phyloP scores from a whole-genome alignment of 2,113 vertebrate genomes.

The Anas platyrhynchos region DNA sequence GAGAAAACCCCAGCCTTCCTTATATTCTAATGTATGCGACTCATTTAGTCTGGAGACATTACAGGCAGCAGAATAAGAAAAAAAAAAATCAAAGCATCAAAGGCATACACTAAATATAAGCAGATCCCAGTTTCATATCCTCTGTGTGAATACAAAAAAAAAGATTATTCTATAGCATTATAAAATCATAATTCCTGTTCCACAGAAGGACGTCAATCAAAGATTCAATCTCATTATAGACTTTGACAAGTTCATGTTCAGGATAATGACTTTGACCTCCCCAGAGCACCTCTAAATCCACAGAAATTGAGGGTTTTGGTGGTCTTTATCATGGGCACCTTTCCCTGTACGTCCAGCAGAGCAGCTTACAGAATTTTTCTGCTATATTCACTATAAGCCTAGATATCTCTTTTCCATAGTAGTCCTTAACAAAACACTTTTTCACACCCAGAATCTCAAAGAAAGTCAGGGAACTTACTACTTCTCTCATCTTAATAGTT shows the following conservation, averaged over 20 bases:
- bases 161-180: neutral
- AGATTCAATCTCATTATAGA: constrained; percentile 11
- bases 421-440: neutral
- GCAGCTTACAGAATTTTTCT: neutral
- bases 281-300: constrained; percentile 29
- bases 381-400: neutral
- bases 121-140: neutral
- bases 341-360: neutral
- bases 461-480: neutral
- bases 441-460: neutral
- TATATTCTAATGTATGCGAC: neutral
- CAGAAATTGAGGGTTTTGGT: neutral
- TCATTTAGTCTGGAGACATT: neutral
- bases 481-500: neutral
- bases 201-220: neutral
- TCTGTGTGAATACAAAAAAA: neutral
- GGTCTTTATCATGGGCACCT: neutral
- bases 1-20: neutral
- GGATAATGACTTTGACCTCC: constrained; percentile 9
- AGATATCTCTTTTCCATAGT: neutral
- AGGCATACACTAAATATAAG: neutral
- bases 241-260: constrained; percentile 29
- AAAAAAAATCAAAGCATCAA: neutral
- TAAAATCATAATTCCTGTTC: neutral
- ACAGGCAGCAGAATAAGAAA: neutral